Base-by-base conservation (phyloP, 2,888 invertebrate species). In the Thysanoteuthis rhombus region DNA sequence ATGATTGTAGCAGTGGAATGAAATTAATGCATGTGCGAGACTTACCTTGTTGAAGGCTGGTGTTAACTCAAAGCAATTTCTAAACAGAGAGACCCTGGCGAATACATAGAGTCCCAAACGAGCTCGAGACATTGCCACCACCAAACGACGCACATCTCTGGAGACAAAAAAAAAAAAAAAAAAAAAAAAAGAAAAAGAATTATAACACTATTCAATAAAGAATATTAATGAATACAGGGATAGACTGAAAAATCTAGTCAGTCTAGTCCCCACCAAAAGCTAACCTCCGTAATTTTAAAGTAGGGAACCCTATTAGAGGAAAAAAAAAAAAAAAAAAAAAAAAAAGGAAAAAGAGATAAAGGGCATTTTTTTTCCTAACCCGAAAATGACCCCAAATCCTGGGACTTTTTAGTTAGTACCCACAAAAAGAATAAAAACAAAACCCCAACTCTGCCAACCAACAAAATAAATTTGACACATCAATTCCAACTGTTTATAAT, bases 51-150 rank as follows among this genome's bases (percentile, higher is more conserved):
- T 96, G 97, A 99, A 99, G 0, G 99, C 99, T 16, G 99, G 99
- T 89, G 99, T 98, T 52, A 99, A 97, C 97, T 99, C 99, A 96
- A 99, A 99, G 97, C 99, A 99, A 97, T 99, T 99, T 96, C 98
- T 98, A 97, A 99, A 99, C 92, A 99, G 97, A 5, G 98, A 98
- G 1, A 98, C 98, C 93, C 99, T 97, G 0, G 99, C 99, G 97
- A 99, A 99, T 52, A 99, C 98, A 97, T 99, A 99, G 0, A 99
- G 98, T 0, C 99, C 99, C 40, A 99, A 98, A 28, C 99, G 98
- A 0, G 99, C 99, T 96, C 99, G 98, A 93, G 99, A 99, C 98
- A 99, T 99, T 8, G 99, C 99, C 8, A 99, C 99, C 91, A 99
- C 98, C 94, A 99, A 98, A 96, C 99, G 98, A 22, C 99, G 98